Evolutionary conservation across 2,797 vertebrate genomes (phyloP), one percentile per base, ranked within the genome.

Genomic region (Rhabdophis nuchalis): DNA sequence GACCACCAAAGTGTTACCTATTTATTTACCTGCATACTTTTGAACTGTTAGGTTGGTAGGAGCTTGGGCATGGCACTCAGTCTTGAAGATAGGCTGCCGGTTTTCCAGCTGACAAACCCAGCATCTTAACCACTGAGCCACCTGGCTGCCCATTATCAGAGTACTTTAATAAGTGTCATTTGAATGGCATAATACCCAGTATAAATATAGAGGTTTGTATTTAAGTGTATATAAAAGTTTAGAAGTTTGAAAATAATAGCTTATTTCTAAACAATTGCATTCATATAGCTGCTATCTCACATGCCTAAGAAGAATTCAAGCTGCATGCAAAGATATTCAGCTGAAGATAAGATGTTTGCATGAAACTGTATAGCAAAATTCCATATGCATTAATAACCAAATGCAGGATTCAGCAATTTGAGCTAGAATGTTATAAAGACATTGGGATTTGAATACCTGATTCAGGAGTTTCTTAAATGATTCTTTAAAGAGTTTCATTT

Each of bases 401-500:
- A 61, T 0, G 7, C 82, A 64, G 90, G 64, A 89, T 32, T 89
- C n/a, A 93, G 93, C 87, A 90, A 90, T 32, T 72, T 90, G 93
- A 91, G 87, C 5, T 32, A 46, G 7, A 94, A 93, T 92, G 89
- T 92, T 90, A 90, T 12, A 36, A 92, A 4, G 11, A 72, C 16
- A 1, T 5, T 92, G 14, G 56, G 41, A 87, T 53, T 91, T 10
- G 36, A n/a, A 46, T 11, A 68, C 88, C 7, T 72, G 86, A 90
- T 29, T 88, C 2, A 86, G 36, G 0, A 64, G 87, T 89, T 86
- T 52, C 54, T 91, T 23, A 60, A 72, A 85, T 56, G 92, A 86
- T 86, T 89, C 60, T 89, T 89, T 91, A 91, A 93, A 77, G 61
- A 91, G 54, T 32, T 87, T 85, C 32, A 58, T 72, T 93, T 60